phyloP scores from a whole-genome alignment of 2,797 vertebrate species.

The Pipistrellus nathusii region DNA sequence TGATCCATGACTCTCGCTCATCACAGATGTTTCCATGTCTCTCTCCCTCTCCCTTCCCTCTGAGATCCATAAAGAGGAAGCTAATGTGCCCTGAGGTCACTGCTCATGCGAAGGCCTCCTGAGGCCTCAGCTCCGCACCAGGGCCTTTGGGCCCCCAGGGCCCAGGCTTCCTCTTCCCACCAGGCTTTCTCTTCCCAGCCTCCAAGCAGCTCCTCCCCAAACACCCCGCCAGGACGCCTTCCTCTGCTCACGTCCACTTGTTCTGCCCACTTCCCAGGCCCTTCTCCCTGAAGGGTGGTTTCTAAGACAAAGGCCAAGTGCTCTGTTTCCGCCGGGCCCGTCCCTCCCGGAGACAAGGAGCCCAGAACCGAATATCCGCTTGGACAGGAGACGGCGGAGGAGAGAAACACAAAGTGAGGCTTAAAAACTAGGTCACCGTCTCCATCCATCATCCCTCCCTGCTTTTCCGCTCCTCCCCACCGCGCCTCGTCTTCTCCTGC shows the following conservation, averaged over 20 bases:
- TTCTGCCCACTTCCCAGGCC: conserved; percentile 28
- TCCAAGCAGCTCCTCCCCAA: conserved; percentile 15
- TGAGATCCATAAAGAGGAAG: not conserved
- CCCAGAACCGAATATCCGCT: conserved; percentile 2
- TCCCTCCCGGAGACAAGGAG: not conserved
- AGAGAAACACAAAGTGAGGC: not conserved
- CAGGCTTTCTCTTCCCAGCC: not conserved
- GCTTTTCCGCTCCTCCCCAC: not conserved
- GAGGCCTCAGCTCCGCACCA: not conserved
- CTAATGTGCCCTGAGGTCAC: not conserved
- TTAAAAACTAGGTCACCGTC: conserved; percentile 10
- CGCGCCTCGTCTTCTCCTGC: not conserved
- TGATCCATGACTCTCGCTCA: too few species aligned
- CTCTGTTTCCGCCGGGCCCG: not conserved
- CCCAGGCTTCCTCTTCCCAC: not conserved
- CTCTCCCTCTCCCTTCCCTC: too few species aligned
- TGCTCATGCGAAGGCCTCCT: not conserved
- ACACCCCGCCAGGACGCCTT: not conserved
- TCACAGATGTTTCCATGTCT: too few species aligned
- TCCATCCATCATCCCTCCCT: not conserved
- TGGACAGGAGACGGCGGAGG: not conserved
- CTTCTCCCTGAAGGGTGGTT: not conserved
- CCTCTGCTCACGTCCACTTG: not conserved
- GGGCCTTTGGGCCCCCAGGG: not conserved
- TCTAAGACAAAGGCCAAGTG: conserved; percentile 57